Evolutionary conservation across 1,140 invertebrate genomes (phyloP).

Genomic region (Chlorops oryzae): DNA sequence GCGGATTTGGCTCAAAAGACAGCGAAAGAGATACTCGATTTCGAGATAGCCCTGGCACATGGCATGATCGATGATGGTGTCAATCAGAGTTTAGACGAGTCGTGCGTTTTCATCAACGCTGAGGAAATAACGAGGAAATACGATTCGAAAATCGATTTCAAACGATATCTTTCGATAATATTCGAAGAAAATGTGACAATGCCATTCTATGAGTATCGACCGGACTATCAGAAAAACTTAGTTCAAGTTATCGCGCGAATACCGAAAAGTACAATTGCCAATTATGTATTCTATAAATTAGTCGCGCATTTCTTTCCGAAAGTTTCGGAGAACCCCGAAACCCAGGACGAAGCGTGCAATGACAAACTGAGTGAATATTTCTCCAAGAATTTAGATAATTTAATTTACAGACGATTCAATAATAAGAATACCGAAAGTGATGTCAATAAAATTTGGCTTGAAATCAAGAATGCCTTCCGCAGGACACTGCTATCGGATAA

Average conservation of each 20-base stretch:
- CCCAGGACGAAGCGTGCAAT: conserved; percentile 18
- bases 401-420: conserved; percentile 29
- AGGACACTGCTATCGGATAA: conserved; percentile 18
- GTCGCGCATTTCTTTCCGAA: conserved; percentile 19
- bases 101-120: conserved; percentile 17
- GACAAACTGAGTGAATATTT: conserved; percentile 24
- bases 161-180: conserved; percentile 17
- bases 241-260: conserved; percentile 19
- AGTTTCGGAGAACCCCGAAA: not conserved
- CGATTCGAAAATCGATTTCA: conserved; percentile 18
- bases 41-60: conserved; percentile 30
- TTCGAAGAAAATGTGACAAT: conserved; percentile 17
- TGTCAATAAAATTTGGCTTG: conserved; percentile 30
- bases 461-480: conserved; percentile 29
- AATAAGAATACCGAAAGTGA: conserved; percentile 25
- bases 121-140: conserved; percentile 24
- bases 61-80: conserved; percentile 22
- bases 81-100: conserved; percentile 13
- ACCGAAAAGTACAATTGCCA: conserved; percentile 23
- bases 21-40: conserved; percentile 30
- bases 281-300: conserved; percentile 32
- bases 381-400: conserved; percentile 35
- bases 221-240: conserved; percentile 26
- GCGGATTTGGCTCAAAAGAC: conserved; percentile 13
- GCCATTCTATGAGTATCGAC: conserved; percentile 24